Evolutionary conservation across 2,888 invertebrate genomes (phyloP), one percentile per base, ranked within the genome.

Genomic region (Plebejus argus): DNA sequence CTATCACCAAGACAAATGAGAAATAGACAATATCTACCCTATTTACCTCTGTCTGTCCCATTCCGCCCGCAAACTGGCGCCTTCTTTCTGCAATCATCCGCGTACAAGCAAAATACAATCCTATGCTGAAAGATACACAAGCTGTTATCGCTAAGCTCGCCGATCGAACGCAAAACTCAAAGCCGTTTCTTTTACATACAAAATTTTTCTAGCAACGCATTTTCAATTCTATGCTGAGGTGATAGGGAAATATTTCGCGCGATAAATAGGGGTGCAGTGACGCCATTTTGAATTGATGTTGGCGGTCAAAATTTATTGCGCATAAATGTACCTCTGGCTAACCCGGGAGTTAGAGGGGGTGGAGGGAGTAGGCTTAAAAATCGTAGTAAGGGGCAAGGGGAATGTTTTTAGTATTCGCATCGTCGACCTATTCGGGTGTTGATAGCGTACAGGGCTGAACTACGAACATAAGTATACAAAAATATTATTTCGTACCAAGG

Each of bases 281-380:
- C 83, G 90, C 85, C 90, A 88, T 92, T 93, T 90, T 87, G 88
- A 83, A 85, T 85, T 86, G 87, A 86, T 84, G 86, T 84, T 83
- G 88, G 89, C 89, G 91, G 92, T 92, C 92, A 92, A 93, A 94
- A 94, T 94, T 94, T 94, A 94, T 94, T 93, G 93, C 91, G 93
- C 93, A 93, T 94, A 94, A 94, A 93, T 93, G 94, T 93, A 93
- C 90, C 93, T 92, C 92, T 86, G 91, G 92, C 93, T 93, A 94
- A 93, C 93, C 92, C 91, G 92, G 93, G 91, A 86, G 92, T 92
- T 92, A 91, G 90, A 88, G 91, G 91, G 89, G 86, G 89, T 82
- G 83, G 86, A 83, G 87, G 91, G 90, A 86, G 93, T 93, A 93
- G 93, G 93, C 93, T 93, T 93, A 93, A 93, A 94, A 94, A 93